These are phyloP conservation scores for Lichenostomus cassidix DNA, from an alignment of 2,113 vertebrate species.

Conservation along the genomic window DNA sequence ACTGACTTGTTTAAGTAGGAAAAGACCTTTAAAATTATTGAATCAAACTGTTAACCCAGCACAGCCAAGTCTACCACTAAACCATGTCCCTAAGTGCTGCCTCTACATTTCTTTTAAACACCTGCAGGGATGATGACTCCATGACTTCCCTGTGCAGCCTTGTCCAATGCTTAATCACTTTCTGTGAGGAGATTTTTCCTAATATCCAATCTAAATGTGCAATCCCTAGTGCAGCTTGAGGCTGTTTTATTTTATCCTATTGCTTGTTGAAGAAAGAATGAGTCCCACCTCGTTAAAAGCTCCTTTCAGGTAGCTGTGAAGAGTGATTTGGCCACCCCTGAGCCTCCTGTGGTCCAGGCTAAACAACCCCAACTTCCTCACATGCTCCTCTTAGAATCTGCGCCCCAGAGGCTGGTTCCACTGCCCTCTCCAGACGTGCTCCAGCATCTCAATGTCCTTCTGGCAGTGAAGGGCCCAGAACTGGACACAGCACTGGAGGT, in stretches of 20 bases:
- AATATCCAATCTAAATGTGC: background rate
- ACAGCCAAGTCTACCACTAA: background rate
- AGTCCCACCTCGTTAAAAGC: rapidly evolving
- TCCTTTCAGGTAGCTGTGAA: background rate
- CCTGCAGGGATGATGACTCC: background rate
- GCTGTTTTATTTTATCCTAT: background rate
- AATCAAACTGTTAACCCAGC: background rate
- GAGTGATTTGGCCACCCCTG: background rate
- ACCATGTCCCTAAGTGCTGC: background rate
- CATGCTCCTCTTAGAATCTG: background rate
- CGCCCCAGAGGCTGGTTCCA: background rate
- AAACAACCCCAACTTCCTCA: background rate
- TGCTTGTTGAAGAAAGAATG: background rate
- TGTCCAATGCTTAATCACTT: background rate
- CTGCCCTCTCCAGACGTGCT: background rate
- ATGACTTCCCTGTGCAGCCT: background rate
- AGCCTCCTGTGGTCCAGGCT: background rate
- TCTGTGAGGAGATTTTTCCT: background rate
- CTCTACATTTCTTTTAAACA: background rate
- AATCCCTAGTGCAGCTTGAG: background rate
- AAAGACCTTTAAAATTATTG: background rate
- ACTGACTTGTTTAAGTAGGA: background rate
- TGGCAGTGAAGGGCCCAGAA: background rate
- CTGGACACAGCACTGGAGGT: rapidly evolving
- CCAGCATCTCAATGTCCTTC: background rate